These are phyloP conservation scores for Otolemur crassicaudatus DNA, from an alignment of 2,797 vertebrate genomes.

Conservation along the genomic window DNA sequence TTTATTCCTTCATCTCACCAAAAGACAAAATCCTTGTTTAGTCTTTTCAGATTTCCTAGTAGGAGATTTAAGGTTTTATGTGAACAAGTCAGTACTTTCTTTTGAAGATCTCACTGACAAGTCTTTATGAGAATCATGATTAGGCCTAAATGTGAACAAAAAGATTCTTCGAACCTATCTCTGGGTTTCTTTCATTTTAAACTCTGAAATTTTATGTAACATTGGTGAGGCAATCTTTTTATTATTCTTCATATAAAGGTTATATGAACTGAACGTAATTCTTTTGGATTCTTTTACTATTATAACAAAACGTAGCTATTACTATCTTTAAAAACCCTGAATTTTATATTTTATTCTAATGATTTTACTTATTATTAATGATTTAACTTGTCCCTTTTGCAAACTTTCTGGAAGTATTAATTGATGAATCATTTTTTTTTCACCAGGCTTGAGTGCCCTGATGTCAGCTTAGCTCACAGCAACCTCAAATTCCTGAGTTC, in stretches of 20 bases:
- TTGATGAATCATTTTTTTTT: background rate
- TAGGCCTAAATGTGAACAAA: slow-evolving; percentile 71
- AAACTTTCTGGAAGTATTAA: slow-evolving; percentile 34
- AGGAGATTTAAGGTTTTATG: slow-evolving; percentile 76
- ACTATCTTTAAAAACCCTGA: background rate
- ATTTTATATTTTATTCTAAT: slow-evolving; percentile 50
- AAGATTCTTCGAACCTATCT: slow-evolving; percentile 57
- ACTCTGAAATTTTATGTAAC: slow-evolving; percentile 36
- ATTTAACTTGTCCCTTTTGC: background rate
- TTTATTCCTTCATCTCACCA: slow-evolving; percentile 62
- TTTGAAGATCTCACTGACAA: slow-evolving; percentile 76
- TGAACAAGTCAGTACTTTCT: slow-evolving; percentile 75
- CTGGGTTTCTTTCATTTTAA: slow-evolving; percentile 66
- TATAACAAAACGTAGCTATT: background rate
- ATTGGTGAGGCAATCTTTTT: slow-evolving; percentile 23
- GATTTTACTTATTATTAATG: background rate
- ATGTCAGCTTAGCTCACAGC: no score
- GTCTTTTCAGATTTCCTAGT: slow-evolving; percentile 66
- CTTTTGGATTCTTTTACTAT: slow-evolving; percentile 35
- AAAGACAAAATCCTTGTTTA: slow-evolving; percentile 74
- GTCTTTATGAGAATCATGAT: slow-evolving; percentile 68
- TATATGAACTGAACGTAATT: slow-evolving; percentile 19
- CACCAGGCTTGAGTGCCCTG: no score
- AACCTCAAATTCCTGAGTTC: no score
- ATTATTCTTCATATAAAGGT: slow-evolving; percentile 40